A percentile compares a stretch with the other conserved stretches of the same genome.
Evolutionary conservation across 1,140 invertebrate species (phyloP).

Genomic region (Zaprionus camerounensis): DNA sequence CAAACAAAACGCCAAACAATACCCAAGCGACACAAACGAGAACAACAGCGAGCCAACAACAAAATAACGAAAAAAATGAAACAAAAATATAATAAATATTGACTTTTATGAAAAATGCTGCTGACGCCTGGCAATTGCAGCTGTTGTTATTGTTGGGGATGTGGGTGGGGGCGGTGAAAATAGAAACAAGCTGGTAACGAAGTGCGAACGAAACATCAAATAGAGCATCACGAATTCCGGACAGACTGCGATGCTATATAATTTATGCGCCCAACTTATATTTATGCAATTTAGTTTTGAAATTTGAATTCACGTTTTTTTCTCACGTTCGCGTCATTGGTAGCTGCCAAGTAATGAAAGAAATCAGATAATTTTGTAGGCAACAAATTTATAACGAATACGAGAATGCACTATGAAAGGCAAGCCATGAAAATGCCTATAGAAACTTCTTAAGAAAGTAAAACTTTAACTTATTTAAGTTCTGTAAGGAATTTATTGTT

Average conservation of each 20-base stretch:
- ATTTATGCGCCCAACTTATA: constrained; percentile 58
- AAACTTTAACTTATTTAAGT: background rate
- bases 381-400: background rate
- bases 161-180: background rate
- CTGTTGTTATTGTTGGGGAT: background rate
- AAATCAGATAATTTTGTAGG: background rate
- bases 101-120: constrained; percentile 53
- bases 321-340: constrained; percentile 32
- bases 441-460: background rate
- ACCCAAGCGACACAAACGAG: constrained; percentile 31
- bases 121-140: constrained; percentile 59
- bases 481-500: too few species aligned
- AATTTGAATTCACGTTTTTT: constrained; percentile 41
- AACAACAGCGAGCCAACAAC: constrained; percentile 29
- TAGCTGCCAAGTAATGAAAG: constrained; percentile 27
- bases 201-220: constrained; percentile 23
- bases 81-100: constrained; percentile 76
- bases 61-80: constrained; percentile 8
- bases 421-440: background rate
- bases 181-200: background rate
- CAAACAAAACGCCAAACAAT: constrained; percentile 50
- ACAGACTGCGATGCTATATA: constrained; percentile 47
- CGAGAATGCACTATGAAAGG: background rate
- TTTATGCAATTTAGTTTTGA: constrained; percentile 51
- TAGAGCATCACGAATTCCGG: constrained; percentile 38